Evolutionary conservation across 2,797 vertebrate genomes (phyloP).

Genomic region (Octomys mimax): DNA sequence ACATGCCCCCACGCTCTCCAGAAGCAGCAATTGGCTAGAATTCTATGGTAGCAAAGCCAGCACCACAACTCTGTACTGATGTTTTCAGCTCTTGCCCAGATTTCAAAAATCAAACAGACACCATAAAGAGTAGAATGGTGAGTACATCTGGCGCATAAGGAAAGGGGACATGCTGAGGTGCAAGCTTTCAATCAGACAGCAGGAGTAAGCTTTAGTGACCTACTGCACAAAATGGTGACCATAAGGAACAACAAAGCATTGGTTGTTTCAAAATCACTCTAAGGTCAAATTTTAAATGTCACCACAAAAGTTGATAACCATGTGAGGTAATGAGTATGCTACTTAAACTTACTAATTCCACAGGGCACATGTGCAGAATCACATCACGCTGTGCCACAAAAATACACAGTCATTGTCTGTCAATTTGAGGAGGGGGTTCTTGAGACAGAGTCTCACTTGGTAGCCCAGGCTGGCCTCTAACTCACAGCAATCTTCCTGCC

Average conservation of each 20-base stretch:
- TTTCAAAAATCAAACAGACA: background rate
- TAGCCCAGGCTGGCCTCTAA: too few species aligned
- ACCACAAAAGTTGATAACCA: background rate
- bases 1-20: background rate
- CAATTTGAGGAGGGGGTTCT: background rate
- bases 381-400: background rate
- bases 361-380: background rate
- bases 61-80: background rate
- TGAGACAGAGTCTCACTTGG: too few species aligned
- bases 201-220: background rate
- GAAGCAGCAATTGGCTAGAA: background rate
- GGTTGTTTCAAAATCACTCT: background rate
- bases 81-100: background rate
- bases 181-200: background rate
- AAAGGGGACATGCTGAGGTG: background rate
- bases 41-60: background rate
- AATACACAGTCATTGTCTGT: background rate
- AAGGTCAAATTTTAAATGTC: slow-evolving; percentile 18
- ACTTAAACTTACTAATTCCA: background rate
- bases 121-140: background rate
- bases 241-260: background rate
- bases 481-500: too few species aligned
- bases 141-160: too few species aligned
- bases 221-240: background rate
- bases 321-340: background rate